Conservation (phyloP, 2,888 invertebrate genomes). For the Drosophila nigricruria region DNA sequence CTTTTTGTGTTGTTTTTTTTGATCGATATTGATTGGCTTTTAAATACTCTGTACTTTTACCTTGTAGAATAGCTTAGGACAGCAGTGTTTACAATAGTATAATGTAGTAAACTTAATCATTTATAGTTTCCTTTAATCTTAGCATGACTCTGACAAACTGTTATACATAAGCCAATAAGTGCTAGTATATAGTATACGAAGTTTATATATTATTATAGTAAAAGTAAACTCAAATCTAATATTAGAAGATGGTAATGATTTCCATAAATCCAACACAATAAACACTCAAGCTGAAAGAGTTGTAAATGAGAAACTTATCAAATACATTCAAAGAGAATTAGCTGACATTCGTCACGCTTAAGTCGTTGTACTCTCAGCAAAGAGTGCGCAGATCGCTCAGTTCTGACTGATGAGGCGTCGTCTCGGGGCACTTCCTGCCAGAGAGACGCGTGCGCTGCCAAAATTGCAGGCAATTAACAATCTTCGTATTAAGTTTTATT, state of each 20-base stretch:
- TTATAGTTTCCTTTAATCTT: no score
- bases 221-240: not conserved
- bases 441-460: constrained; percentile 59
- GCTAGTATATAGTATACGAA: not conserved
- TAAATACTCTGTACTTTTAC: not conserved
- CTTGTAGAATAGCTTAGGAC: not conserved
- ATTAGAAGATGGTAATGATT: no score
- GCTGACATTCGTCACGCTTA: not conserved
- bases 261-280: no score
- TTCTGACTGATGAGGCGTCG: constrained; percentile 28
- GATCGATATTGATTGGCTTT: not conserved
- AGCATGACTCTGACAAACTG: not conserved
- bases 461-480: constrained; percentile 71
- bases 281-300: not conserved
- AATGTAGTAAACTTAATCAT: no score
- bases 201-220: not conserved
- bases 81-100: no score
- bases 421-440: constrained; percentile 63
- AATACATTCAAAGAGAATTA: not conserved
- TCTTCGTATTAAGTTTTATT: constrained; percentile 27
- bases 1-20: not conserved
- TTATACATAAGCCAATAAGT: not conserved
- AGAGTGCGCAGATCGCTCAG: constrained; percentile 3
- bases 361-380: not conserved
- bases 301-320: not conserved